Percentiles rank a stretch among this genome's conserved stretches.
These are phyloP conservation scores for Typhlomys cinereus DNA, from an alignment of 2,113 vertebrate genomes.

Conservation along the genomic window DNA sequence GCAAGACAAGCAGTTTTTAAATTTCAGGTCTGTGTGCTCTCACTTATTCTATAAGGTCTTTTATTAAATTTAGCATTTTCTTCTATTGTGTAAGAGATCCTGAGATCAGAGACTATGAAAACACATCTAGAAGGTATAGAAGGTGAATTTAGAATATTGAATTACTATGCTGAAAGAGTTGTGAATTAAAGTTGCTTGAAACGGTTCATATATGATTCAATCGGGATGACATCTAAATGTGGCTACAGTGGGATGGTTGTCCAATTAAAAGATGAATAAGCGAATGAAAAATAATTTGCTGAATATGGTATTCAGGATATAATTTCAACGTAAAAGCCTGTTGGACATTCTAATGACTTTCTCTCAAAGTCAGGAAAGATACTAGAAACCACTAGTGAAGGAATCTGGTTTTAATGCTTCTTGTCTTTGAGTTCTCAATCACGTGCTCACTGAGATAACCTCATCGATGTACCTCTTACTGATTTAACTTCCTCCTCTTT, in stretches of 20 bases:
- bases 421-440: not conserved
- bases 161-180: not conserved
- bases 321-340: not conserved
- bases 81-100: not conserved
- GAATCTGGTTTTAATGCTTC: not conserved
- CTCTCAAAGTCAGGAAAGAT: not conserved
- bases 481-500: not conserved
- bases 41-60: not conserved
- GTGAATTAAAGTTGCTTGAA: not conserved
- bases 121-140: not conserved
- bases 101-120: not conserved
- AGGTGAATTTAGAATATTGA: not conserved
- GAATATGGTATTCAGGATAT: not conserved
- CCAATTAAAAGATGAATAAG: constrained; percentile 4
- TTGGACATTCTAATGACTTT: not conserved
- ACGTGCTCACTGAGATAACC: not conserved
- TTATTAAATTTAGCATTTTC: not conserved
- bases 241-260: not conserved
- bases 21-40: not conserved
- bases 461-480: not conserved
- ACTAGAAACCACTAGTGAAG: not conserved
- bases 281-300: not conserved
- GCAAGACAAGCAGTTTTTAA: not conserved
- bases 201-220: not conserved
- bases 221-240: not conserved